Base-by-base conservation (phyloP, 2,888 invertebrate genomes). In the Caenorhabditis sp. region DNA sequence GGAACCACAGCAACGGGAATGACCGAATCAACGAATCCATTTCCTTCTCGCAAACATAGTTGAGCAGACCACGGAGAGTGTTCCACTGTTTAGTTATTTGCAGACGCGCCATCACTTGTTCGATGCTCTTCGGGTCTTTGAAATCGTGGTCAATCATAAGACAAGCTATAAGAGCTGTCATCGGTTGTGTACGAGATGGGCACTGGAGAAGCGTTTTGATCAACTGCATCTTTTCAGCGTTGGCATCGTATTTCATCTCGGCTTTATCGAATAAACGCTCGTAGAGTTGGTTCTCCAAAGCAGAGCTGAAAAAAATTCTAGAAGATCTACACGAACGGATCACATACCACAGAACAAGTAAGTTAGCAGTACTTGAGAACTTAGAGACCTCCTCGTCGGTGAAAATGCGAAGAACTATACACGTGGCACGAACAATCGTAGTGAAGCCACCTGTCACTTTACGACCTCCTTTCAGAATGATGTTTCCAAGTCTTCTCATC, bases 351-450 rank as follows among this genome's bases (percentile, higher is more conserved):
- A 56, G n/a, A n/a, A 31, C 26, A 12, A 2, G 10, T 56, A 61
- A n/a, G 7, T 66, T 41, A 16, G 35, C 54, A 0, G n/a, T 28
- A 4, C 38, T 4, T 16, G 19, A 56, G 7, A 64, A 63, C 6
- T 64, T 24, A 5, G 28, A 7, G 51, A 87, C 61, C 49, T 86
- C 84, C 4, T 76, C 72, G 35, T 81, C 82, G 7, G 70, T 81
- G 51, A 84, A 84, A 28, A 51, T 41, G 7, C 87, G 77, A 12
- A 87, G 66, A 22, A 87, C 49, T 26, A 85, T 66, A 41, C 84
- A 85, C 0, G 82, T 66, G n/a, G 82, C 84, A 12, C 86, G 77
- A 19, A 84, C 74, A 28, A 85, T 84, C 0, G 86, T 82, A 16
- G 72, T 63, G 49, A 80, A 87, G 10, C 86, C 84, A 5, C 85